Base-by-base conservation (phyloP, 2,888 invertebrate species). In the Bibio marci region DNA sequence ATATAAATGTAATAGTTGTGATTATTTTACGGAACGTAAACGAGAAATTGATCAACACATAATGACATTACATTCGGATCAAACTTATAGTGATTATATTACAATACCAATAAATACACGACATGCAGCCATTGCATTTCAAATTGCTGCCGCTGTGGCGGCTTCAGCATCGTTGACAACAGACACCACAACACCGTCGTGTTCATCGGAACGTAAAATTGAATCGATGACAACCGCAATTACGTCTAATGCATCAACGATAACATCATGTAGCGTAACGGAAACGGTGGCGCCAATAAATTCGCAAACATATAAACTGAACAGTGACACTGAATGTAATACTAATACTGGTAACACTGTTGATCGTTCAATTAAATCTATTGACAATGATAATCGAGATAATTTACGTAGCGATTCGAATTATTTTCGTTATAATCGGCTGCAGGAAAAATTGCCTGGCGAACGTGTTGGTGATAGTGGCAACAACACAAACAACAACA, bases 1-100 rank as follows among this genome's bases (percentile, higher is more conserved):
- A 17, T 57, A 53, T 33, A 62, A 61, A 43, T 62, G 62, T 44
- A 61, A 56, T 43, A 50, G 52, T 35, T 62, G 62, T 46, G 61
- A 61, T 43, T 58, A 52, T 45, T 58, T 59, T 45, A 52, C 54
- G 18, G 59, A 60, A 48, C 48, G 51, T 1, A 59, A 56, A 42
- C 45, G 46, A 12, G 59, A 62, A 27, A 58, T 62, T 35, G 52
- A 53, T 19, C 40, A 44, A 2, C 62, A 62, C 26, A 51, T 59
- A 32, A 52, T 50, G 5, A 38, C 46, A 3, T 14, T 48, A 19
- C 62, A 62, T 48, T 50, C 56, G 7, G 49, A 49, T 26, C 47
- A 49, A 6, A 50, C 49, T 3, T 46, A 43, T 25, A 43, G 43
- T 26, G 56, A 59, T 37, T 56, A 51, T 30, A 50, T 58, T 15